Evolutionary conservation across 1,140 invertebrate genomes (phyloP), one percentile per base, ranked within the genome.

Genomic region (Brachionus calyciflorus): DNA sequence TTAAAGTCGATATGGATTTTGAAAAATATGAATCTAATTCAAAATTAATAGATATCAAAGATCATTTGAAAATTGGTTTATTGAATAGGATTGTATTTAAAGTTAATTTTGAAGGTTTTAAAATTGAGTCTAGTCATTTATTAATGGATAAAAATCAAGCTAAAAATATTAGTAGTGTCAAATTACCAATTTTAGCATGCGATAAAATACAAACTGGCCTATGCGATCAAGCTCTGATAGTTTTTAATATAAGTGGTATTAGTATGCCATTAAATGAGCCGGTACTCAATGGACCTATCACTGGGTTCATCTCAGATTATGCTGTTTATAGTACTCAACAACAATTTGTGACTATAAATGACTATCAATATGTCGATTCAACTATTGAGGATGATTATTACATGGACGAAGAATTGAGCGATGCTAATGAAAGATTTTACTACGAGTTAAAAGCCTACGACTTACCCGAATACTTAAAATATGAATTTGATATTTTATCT

Each of bases 381-480:
- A 12, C 51, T 5, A 73, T 51, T 37, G 46, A 73, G 19, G 24
- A 73, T 28, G 46, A 73, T 12, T 73, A 73, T 73, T 73, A 73
- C 46, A 73, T 30, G 7, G 28, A 73, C 19, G 69, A 73, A 19
- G 69, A 37, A 33, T 30, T 37, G 5, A 60, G 51, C 30, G 69
- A 73, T 17, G 28, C 69, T 10, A 51, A 49, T 14, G 69, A 73
- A 55, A 73, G 51, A 17, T 73, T 73, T 26, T 73, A 73, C 24
- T 73, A 51, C 19, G 69, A 73, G 28, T 14, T 73, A 4, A 49
- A 55, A 53, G 24, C 69, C 26, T 40, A 21, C 5, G 51, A 73
- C 7, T 6, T 55, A 24, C n/a, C 30, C 14, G 33, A 55, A 10
- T 10, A 73, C 12, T 7, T 40, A 14, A 44, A 41, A 3, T 44